phyloP scores from a whole-genome alignment of 92 coral and sea anemone species.

The Phenganax marumi region DNA sequence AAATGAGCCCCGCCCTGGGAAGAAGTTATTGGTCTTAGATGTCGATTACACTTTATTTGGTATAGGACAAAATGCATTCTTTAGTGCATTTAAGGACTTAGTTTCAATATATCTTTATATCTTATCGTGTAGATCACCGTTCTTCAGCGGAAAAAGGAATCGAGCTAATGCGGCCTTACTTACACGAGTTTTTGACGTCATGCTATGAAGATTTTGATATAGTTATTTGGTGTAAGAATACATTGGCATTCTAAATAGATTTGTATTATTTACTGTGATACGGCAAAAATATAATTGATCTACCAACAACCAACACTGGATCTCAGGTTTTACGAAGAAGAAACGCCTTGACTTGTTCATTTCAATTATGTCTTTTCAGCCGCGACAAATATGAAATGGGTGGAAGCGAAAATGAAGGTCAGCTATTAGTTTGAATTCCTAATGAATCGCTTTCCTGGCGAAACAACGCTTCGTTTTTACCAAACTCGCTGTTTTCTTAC shows the following conservation, averaged over 20 bases:
- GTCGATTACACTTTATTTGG: constrained; percentile 96
- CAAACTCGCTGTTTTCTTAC: not conserved
- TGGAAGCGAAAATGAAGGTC: constrained; percentile 96
- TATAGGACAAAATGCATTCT: constrained; percentile 2
- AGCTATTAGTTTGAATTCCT: not conserved
- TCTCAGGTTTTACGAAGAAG: not conserved
- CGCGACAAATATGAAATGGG: constrained; percentile 99
- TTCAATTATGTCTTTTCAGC: constrained; percentile 42
- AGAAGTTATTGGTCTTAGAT: constrained; percentile 93
- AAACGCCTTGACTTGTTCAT: not conserved
- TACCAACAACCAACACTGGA: no score
- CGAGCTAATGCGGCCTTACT: constrained; percentile 92
- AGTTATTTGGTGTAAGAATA: constrained; percentile 86
- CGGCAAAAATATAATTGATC: no score
- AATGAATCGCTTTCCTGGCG: no score
- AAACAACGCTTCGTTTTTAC: not conserved
- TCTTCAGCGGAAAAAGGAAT: constrained; percentile 89
- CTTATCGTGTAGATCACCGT: constrained; percentile 68
- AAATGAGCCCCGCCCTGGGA: constrained; percentile 80
- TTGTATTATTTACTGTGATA: no score
- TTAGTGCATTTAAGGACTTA: no score
- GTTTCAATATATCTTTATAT: not conserved
- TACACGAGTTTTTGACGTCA: constrained; percentile 87
- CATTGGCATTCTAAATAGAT: no score
- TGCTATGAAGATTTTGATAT: constrained; percentile 83